Conservation (phyloP, 2,797 vertebrate species). For the Lateolabrax maculatus region DNA sequence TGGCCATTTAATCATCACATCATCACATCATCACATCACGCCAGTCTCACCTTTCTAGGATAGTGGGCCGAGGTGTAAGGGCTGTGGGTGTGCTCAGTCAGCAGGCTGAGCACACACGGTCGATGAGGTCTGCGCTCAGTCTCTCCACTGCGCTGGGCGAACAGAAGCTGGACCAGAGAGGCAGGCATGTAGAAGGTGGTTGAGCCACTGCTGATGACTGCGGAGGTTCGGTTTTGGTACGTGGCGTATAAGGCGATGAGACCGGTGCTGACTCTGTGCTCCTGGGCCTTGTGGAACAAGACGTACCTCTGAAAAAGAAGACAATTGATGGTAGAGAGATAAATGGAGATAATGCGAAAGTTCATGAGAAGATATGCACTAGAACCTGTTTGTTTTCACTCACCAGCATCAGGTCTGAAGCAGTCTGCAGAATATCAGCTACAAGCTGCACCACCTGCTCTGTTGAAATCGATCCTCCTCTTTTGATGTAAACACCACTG, state of each 20-base stretch:
- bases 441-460: slow-evolving; percentile 54
- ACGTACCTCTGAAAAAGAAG: slow-evolving; percentile 76
- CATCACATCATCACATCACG: background rate
- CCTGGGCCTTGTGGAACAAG: slow-evolving; percentile 41
- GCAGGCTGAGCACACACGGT: slow-evolving; percentile 78
- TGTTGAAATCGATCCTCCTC: slow-evolving; percentile 17
- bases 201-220: slow-evolving; percentile 67
- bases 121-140: slow-evolving; percentile 5
- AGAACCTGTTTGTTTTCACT: slow-evolving; percentile 50
- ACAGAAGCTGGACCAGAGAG: slow-evolving; percentile 54
- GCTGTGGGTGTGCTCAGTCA: slow-evolving; percentile 77
- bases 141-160: slow-evolving; percentile 22
- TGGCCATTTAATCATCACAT: background rate
- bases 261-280: slow-evolving; percentile 70
- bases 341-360: background rate
- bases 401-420: slow-evolving; percentile 84
- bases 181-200: slow-evolving; percentile 77
- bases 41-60: slow-evolving; percentile 69
- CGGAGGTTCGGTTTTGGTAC: slow-evolving; percentile 56
- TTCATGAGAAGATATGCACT: background rate
- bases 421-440: slow-evolving; percentile 71
- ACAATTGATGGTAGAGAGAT: background rate
- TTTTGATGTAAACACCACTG: background rate
- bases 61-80: slow-evolving; percentile 63
- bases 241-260: slow-evolving; percentile 68